Evolutionary conservation across 2,888 invertebrate genomes (phyloP).

Genomic region (Lepidochitona cinerea): DNA sequence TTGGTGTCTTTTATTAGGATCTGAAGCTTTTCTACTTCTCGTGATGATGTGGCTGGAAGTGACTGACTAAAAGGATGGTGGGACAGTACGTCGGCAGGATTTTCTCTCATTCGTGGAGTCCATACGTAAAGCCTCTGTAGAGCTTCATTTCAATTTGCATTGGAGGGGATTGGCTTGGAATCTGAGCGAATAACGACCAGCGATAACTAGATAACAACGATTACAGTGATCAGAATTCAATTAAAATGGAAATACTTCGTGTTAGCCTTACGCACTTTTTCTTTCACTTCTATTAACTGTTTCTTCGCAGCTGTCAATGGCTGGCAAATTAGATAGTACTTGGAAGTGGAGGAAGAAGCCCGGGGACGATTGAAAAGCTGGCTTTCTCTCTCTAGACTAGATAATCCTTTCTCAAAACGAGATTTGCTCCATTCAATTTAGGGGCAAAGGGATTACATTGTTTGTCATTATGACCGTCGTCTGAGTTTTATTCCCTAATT

Average conservation of each 20-base stretch:
- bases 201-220: conserved; percentile 13
- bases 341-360: conserved; percentile 36
- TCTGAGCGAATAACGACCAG: conserved; percentile 4
- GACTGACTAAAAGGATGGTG: no score
- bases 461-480: conserved; percentile 37
- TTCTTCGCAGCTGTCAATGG: conserved; percentile 14
- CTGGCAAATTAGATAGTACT: conserved; percentile 46
- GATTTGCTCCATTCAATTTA: conserved; percentile 46
- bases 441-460: conserved; percentile 42
- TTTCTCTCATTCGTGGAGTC: not conserved
- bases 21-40: no score
- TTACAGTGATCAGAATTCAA: conserved; percentile 44
- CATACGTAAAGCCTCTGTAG: conserved; percentile 30
- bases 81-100: no score
- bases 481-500: conserved; percentile 45
- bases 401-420: conserved; percentile 36
- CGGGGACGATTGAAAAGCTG: conserved; percentile 29
- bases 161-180: conserved; percentile 6
- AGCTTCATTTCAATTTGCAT: conserved; percentile 43
- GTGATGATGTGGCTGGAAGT: no score
- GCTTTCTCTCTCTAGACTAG: conserved; percentile 24
- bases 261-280: conserved; percentile 14
- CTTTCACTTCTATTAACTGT: conserved; percentile 8
- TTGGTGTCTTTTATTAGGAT: not conserved
- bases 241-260: conserved; percentile 45